phyloP scores from a whole-genome alignment of 2,113 vertebrate species.

The Megaleporinus macrocephalus region DNA sequence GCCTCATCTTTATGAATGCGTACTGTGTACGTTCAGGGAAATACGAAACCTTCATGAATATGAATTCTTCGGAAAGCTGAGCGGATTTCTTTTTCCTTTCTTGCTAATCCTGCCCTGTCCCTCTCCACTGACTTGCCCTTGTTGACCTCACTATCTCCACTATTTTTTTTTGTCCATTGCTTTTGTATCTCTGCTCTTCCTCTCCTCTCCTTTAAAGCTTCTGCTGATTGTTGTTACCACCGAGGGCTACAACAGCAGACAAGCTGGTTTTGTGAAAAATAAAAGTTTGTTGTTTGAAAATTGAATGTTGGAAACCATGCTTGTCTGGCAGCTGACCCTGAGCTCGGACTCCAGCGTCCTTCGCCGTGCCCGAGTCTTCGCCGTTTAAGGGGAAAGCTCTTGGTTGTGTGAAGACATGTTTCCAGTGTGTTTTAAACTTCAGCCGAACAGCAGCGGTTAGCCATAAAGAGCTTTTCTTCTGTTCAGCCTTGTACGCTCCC shows the following conservation, averaged over 20 bases:
- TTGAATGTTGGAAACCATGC: background rate
- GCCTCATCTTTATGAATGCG: background rate
- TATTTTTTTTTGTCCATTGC: background rate
- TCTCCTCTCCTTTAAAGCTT: background rate
- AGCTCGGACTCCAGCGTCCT: background rate
- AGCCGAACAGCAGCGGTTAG: background rate
- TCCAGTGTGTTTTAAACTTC: background rate
- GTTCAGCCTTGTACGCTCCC: background rate
- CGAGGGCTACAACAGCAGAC: background rate
- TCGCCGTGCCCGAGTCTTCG: background rate
- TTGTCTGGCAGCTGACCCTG: background rate
- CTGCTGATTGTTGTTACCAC: background rate
- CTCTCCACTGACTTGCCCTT: background rate
- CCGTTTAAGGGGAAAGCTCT: background rate
- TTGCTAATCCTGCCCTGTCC: background rate
- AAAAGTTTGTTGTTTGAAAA: background rate
- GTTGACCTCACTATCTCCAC: background rate
- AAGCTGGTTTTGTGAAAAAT: background rate
- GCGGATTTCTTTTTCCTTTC: background rate
- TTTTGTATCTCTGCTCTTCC: background rate
- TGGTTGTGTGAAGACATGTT: background rate
- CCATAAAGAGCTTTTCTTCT: background rate
- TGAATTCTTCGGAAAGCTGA: background rate
- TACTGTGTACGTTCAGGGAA: background rate
- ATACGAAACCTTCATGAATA: conserved; percentile 10